Conservation (phyloP, 2,888 invertebrate genomes). For the Drosophila lacicola region DNA sequence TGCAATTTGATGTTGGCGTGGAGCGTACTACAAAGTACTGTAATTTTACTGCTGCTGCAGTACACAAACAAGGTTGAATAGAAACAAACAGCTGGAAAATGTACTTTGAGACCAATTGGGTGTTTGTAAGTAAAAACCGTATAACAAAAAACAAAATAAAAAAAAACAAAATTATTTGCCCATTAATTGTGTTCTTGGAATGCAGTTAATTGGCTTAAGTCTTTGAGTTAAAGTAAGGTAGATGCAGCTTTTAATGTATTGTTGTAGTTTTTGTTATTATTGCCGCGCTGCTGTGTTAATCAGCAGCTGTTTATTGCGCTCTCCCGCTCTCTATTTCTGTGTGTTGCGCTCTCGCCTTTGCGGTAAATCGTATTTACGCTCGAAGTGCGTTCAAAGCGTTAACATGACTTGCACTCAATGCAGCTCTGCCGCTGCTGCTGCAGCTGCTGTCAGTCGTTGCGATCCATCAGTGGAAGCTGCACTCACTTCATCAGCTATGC, state of each 20-base stretch:
- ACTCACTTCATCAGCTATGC: conserved; percentile 48
- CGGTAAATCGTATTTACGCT: conserved; percentile 3
- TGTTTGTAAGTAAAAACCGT: conserved; percentile 80
- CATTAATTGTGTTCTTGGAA: conserved; percentile 17
- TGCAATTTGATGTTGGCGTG: conserved; percentile 18
- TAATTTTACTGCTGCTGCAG: conserved; percentile 5
- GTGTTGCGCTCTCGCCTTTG: conserved; percentile 13
- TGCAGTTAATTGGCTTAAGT: conserved; percentile 33
- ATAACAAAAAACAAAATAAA: background rate
- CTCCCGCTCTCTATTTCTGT: conserved; percentile 5
- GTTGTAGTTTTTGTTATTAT: conserved; percentile 25
- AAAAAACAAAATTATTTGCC: conserved; percentile 26
- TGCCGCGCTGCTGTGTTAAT: conserved; percentile 40
- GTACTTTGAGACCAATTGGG: conserved; percentile 82
- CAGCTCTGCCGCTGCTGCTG: background rate
- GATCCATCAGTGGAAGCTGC: conserved; percentile 28
- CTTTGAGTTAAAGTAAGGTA: conserved; percentile 17
- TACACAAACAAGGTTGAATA: background rate
- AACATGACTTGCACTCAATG: conserved; percentile 15
- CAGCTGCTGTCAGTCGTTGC: conserved; percentile 2
- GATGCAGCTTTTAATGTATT: conserved; percentile 8
- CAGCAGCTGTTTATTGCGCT: conserved; percentile 49
- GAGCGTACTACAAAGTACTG: conserved; percentile 5
- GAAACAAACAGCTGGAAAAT: conserved; percentile 46
- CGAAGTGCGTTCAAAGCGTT: conserved; percentile 7